Percentiles rank a stretch among this genome's conserved stretches.
These are phyloP conservation scores for Alaudala cheleensis DNA, from an alignment of 2,113 vertebrate genomes.

Conservation along the genomic window DNA sequence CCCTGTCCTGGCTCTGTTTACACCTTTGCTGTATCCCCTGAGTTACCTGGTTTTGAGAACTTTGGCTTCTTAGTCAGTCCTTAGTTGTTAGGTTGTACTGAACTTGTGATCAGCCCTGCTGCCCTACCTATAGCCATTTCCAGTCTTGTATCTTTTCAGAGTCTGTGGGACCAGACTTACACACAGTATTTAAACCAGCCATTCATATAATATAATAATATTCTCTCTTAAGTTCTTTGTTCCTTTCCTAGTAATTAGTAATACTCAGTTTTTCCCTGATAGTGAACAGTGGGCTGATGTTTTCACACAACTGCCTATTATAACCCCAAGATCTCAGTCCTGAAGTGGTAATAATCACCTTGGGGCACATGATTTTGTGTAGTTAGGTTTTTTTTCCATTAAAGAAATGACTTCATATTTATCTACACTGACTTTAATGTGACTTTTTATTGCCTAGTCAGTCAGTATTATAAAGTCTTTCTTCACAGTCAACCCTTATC, in stretches of 20 bases:
- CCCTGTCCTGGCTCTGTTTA: neutral
- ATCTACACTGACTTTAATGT: neutral
- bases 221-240: neutral
- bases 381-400: neutral
- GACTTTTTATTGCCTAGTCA: neutral
- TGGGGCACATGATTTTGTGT: neutral
- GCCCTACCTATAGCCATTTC: neutral
- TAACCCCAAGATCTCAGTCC: neutral
- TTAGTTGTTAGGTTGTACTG: neutral
- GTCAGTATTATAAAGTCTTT: neutral
- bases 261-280: neutral
- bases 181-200: neutral
- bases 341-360: neutral
- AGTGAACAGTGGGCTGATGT: neutral
- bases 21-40: neutral
- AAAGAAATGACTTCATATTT: neutral
- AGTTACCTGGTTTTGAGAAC: neutral
- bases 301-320: neutral
- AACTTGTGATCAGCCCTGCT: neutral
- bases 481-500: neutral
- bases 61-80: neutral
- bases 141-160: neutral
- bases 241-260: neutral
- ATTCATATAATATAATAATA: neutral
- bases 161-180: neutral